Conservation (phyloP, 2,113 vertebrate genomes). For the Muscicapa adusta region DNA sequence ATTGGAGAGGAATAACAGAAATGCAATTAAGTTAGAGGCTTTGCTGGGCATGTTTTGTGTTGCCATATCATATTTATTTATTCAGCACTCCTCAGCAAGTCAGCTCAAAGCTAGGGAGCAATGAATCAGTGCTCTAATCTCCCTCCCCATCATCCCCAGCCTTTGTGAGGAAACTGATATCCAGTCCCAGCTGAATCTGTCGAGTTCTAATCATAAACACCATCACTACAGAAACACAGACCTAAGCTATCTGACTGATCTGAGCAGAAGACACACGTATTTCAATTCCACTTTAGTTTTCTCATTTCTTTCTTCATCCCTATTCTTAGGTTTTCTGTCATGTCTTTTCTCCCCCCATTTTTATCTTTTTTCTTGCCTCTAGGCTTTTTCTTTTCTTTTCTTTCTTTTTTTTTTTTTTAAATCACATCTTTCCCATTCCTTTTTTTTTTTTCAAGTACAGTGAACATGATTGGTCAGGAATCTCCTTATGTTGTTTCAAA, state of each 20-base stretch:
- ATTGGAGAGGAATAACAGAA: background rate
- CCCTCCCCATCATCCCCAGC: background rate
- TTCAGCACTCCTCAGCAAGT: background rate
- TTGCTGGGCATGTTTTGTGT: background rate
- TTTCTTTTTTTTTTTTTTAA: background rate
- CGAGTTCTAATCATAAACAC: background rate
- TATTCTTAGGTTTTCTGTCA: background rate
- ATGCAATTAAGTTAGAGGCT: background rate
- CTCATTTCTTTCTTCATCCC: background rate
- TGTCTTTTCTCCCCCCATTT: background rate
- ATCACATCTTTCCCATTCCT: background rate
- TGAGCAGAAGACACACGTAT: background rate
- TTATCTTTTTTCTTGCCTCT: background rate
- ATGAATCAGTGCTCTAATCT: constrained; percentile 42
- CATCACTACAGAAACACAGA: background rate
- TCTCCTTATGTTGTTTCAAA: background rate
- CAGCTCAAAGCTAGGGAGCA: constrained; percentile 13
- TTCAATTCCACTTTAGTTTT: background rate
- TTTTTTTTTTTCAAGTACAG: background rate
- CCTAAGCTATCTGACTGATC: background rate
- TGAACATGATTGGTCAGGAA: background rate
- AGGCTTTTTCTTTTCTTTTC: background rate
- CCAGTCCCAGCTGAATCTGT: background rate
- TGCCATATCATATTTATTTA: background rate
- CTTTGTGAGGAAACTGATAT: constrained; percentile 27